phyloP scores from a whole-genome alignment of 2,797 vertebrate genomes.

The Hipposideros larvatus region DNA sequence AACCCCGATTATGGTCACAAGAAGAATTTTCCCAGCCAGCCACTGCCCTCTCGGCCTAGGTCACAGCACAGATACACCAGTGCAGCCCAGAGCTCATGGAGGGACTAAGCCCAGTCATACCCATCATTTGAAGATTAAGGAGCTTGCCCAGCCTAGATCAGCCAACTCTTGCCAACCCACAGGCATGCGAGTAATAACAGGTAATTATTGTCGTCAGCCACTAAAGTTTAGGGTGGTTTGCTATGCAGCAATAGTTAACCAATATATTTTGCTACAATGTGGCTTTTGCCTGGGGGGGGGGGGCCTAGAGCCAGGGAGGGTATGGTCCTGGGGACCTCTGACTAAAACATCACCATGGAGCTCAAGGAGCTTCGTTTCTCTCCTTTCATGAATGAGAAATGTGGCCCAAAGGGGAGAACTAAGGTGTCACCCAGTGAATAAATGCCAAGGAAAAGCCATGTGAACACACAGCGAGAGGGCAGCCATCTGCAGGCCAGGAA shows the following conservation, averaged over 20 bases:
- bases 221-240: neutral
- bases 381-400: neutral
- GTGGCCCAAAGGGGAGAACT: neutral
- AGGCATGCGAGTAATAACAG: neutral
- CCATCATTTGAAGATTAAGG: neutral
- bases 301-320: neutral
- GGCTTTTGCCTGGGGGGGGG: neutral
- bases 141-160: neutral
- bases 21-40: neutral
- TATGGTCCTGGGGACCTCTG: neutral
- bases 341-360: neutral
- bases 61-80: neutral
- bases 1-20: neutral
- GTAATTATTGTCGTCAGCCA: neutral
- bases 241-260: neutral
- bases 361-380: neutral
- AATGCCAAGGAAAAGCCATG: neutral
- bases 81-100: neutral
- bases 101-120: neutral
- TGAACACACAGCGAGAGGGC: too few species aligned
- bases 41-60: neutral
- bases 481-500: neutral
- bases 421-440: neutral
- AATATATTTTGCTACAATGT: neutral
- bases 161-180: neutral